Evolutionary conservation across 1,140 invertebrate species (phyloP).

Genomic region (Paraescarpia echinospica): DNA sequence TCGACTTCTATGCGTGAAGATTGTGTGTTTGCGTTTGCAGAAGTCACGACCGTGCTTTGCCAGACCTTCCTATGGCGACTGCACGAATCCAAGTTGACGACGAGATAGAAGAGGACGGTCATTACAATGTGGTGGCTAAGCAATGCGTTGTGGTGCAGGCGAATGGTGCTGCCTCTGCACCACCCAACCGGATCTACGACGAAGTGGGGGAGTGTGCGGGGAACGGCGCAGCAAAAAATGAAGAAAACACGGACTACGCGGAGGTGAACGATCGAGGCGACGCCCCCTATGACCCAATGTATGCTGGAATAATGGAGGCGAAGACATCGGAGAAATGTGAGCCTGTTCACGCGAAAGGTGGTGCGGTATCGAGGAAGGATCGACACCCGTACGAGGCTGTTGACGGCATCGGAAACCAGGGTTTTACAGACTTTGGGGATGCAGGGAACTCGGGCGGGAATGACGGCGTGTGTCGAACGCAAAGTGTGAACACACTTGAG

Average conservation of each 20-base stretch:
- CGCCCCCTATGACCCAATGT: not conserved
- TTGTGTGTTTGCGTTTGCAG: not conserved
- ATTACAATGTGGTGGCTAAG: not conserved
- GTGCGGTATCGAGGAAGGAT: not conserved
- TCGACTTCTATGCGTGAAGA: no score
- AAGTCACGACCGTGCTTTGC: not conserved
- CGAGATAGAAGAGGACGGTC: not conserved
- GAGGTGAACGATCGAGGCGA: not conserved
- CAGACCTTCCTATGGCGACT: not conserved
- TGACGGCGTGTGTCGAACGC: not conserved
- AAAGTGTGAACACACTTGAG: not conserved
- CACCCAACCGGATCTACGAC: not conserved
- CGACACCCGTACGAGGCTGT: not conserved
- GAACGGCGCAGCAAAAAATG: not conserved
- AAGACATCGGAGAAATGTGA: not conserved
- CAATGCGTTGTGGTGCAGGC: not conserved
- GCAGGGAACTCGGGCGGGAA: not conserved
- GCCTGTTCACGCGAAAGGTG: not conserved
- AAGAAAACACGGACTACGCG: not conserved
- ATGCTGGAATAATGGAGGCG: not conserved
- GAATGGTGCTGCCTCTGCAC: not conserved
- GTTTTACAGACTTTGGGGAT: not conserved
- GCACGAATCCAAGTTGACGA: not conserved
- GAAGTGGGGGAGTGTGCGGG: not conserved
- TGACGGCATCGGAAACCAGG: not conserved